Percentiles rank a stretch among this genome's conserved stretches.
Evolutionary conservation across 2,113 vertebrate species (phyloP).

Genomic region (Scalopus aquaticus): DNA sequence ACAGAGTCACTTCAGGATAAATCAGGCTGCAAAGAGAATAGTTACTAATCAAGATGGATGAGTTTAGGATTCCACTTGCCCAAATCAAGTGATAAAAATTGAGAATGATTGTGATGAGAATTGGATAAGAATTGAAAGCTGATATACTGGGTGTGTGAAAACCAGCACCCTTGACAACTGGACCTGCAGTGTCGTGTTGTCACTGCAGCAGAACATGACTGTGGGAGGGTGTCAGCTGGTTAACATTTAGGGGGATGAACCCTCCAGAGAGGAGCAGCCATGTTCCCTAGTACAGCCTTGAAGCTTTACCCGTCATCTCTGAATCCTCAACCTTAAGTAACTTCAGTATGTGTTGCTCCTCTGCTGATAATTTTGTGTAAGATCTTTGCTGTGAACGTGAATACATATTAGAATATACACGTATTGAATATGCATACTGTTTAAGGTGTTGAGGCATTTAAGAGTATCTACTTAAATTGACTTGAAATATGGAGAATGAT

Average conservation of each 20-base stretch:
- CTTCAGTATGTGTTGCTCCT: neutral
- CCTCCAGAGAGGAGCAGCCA: neutral
- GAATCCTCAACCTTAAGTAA: too few species aligned
- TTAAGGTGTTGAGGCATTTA: neutral
- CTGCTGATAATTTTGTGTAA: neutral
- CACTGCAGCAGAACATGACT: neutral
- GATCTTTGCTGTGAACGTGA: neutral
- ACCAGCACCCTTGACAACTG: neutral
- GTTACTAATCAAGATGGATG: neutral
- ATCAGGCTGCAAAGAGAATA: neutral
- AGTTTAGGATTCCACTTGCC: neutral
- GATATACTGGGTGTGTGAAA: neutral
- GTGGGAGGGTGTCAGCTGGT: too few species aligned
- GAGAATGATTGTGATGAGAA: neutral
- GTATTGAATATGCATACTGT: neutral
- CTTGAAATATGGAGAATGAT: neutral
- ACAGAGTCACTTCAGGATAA: neutral
- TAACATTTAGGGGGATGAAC: neutral
- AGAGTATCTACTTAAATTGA: slow-evolving; percentile 12
- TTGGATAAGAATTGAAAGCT: neutral
- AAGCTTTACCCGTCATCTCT: too few species aligned
- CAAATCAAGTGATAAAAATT: neutral
- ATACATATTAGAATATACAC: neutral
- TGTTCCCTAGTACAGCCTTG: neutral
- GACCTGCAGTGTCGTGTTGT: neutral